Percentiles rank a stretch among this genome's conserved stretches.
Evolutionary conservation across 2,888 invertebrate genomes (phyloP).

Genomic region (Patella ulyssiponensis): DNA sequence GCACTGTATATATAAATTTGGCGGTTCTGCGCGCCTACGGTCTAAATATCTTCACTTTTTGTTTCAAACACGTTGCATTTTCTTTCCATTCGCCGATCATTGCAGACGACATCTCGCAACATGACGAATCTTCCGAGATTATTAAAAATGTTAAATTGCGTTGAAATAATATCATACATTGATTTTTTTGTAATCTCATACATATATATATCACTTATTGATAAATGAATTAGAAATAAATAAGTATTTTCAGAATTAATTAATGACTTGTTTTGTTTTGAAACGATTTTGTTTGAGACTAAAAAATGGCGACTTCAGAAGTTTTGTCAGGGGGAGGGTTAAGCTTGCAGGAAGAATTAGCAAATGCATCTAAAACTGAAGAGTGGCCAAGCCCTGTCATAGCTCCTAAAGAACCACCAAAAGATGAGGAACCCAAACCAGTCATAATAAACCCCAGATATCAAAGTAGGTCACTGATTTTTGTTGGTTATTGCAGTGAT

Average conservation of each 20-base stretch:
- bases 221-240: too few species aligned
- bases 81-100: not conserved
- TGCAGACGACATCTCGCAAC: constrained; percentile 9
- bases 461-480: constrained; percentile 24
- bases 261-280: too few species aligned
- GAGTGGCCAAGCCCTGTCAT: constrained; percentile 31
- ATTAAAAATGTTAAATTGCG: too few species aligned
- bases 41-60: too few species aligned
- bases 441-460: constrained; percentile 10
- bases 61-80: too few species aligned
- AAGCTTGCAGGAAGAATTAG: constrained; percentile 23
- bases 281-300: not conserved
- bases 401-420: constrained; percentile 12
- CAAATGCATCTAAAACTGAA: constrained; percentile 11
- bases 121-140: too few species aligned
- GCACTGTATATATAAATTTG: too few species aligned
- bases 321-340: constrained; percentile 4
- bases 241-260: too few species aligned
- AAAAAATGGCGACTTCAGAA: constrained; percentile 9
- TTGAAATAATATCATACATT: too few species aligned
- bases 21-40: too few species aligned
- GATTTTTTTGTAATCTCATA: too few species aligned
- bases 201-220: too few species aligned
- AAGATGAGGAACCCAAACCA: constrained; percentile 7
- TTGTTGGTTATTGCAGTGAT: constrained; percentile 4